Conservation (phyloP, 2,797 vertebrate species). For the Cephalopachus bancanus region DNA sequence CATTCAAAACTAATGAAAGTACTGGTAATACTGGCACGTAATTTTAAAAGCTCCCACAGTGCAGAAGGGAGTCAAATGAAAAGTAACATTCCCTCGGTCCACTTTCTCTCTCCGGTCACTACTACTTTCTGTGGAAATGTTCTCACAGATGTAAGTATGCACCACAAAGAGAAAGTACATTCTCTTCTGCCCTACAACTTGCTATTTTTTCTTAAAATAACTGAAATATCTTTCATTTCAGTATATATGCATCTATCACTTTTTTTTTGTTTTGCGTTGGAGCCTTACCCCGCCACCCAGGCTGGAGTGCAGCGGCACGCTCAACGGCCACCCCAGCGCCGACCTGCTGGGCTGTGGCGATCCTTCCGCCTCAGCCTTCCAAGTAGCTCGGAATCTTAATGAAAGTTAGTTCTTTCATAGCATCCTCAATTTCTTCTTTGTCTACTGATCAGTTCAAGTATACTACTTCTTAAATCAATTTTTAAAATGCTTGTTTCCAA, state of each 20-base stretch:
- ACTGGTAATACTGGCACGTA: background rate
- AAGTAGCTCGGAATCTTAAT: background rate
- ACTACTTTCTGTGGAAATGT: background rate
- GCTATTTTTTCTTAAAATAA: background rate
- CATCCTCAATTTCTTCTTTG: background rate
- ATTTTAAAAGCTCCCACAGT: background rate
- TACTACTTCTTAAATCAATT: background rate
- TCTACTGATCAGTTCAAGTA: background rate
- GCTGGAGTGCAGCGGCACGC: background rate
- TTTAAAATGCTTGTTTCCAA: background rate
- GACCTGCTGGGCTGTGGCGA: background rate
- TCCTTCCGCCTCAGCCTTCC: background rate
- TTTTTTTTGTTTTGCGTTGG: background rate
- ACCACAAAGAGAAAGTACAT: background rate
- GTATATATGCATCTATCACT: background rate
- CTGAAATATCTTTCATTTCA: background rate
- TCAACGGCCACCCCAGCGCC: background rate
- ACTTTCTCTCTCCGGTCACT: background rate
- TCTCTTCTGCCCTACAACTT: background rate
- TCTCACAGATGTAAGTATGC: background rate
- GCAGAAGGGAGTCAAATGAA: background rate
- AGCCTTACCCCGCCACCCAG: background rate
- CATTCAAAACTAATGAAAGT: background rate
- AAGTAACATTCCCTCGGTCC: background rate
- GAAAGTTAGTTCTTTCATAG: slow-evolving; percentile 20